Evolutionary conservation across 2,888 invertebrate genomes (phyloP), one percentile per base, ranked within the genome.

Genomic region (Diarsia mendica): DNA sequence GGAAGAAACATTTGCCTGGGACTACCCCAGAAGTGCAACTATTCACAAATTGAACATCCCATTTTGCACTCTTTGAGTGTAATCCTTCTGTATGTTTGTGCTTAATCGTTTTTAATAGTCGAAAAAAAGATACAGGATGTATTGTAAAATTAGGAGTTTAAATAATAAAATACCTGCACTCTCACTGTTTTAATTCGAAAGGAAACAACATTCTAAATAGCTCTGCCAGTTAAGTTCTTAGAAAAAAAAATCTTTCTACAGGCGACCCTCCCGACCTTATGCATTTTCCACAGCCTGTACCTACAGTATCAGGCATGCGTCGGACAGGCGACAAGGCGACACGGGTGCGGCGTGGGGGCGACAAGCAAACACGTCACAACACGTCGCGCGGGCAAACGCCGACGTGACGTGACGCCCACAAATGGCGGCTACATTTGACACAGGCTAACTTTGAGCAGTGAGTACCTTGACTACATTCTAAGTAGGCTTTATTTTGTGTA

Each of bases 351-450:
- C 67, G 83, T 83, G 85, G 83, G 67, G 76, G 51, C 67, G 67
- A 69, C 77, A 72, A 60, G 85, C 85, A 87, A 86, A 87, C 88
- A 88, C 77, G 87, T 87, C 87, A 76, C 68, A 81, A 81, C 85
- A 79, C 72, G 81, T 84, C 75, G 55, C 81, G 74, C 61, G 63
- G 63, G 66, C 84, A 77, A 77, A 85, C 86, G 77, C 23, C 28
- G 65, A 13, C 58, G 49, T 71, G 84, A 80, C 77, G 71, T 84
- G 75, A 72, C 73, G 61, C 33, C 67, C 60, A 69, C 53, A 68
- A 75, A 76, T 71, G 64, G 60, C 70, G 23, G 39, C 9, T 58
- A 46, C 69, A 11, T 60, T 70, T 70, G 71, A 70, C 61, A 15
- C 46, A 49, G 11, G 55, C 49, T 53, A 39, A 33, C 3, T 64